Evolutionary conservation across 2,888 invertebrate genomes (phyloP).

Genomic region (Leptopterna dolabrata): DNA sequence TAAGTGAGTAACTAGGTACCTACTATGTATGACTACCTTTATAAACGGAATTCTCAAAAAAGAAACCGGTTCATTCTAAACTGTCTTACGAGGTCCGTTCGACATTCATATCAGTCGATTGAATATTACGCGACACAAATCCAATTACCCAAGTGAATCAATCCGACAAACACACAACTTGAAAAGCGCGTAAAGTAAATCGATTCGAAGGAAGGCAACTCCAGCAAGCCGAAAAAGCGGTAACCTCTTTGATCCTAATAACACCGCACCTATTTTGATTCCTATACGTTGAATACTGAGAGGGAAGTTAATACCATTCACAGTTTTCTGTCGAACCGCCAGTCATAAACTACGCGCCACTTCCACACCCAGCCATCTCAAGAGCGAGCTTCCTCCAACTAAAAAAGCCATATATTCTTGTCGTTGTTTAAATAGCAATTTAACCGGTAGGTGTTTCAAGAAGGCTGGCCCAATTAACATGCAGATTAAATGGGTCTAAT

Average conservation of each 20-base stretch:
- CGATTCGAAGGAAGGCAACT: neutral
- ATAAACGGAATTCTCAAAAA: no score
- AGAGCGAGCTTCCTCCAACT: neutral
- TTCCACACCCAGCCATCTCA: constrained; percentile 34
- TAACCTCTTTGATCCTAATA: constrained; percentile 32
- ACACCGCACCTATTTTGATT: constrained; percentile 28
- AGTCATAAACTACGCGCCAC: constrained; percentile 26
- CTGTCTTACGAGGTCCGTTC: no score
- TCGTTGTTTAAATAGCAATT: constrained; percentile 52
- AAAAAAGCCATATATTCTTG: constrained; percentile 50
- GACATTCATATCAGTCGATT: neutral
- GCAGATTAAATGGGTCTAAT: constrained; percentile 52
- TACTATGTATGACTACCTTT: no score
- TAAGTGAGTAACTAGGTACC: no score
- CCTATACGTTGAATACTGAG: constrained; percentile 20
- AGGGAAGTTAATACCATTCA: constrained; percentile 38
- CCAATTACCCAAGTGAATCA: constrained; percentile 28
- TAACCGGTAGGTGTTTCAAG: constrained; percentile 32
- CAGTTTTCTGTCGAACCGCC: constrained; percentile 31
- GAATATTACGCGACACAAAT: neutral
- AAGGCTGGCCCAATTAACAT: constrained; percentile 49
- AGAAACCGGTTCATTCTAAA: no score
- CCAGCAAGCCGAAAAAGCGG: neutral
- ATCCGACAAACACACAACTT: constrained; percentile 21
- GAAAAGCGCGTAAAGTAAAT: neutral